Evolutionary conservation across 2,113 vertebrate genomes (phyloP), one percentile per base, ranked within the genome.

Genomic region (Rattus rattus): DNA sequence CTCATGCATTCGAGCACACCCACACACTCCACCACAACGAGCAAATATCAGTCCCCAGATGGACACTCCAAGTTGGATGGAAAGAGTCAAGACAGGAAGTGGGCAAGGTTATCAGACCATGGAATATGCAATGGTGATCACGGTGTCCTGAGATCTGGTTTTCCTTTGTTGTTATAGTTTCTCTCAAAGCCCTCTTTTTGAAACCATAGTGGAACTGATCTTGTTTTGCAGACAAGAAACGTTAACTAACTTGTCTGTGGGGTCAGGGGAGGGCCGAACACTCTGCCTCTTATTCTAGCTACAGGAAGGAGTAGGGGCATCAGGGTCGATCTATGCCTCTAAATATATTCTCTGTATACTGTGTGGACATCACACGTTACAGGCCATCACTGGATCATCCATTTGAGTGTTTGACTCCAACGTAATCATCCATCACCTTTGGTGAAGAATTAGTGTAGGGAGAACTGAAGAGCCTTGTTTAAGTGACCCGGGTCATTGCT

Each of bases 81-180:
- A 79, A 90, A 88, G 88, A 90, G 24, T 84, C 75, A 90, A 22
- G 73, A 86, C 19, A 87, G 87, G 84, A 75, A 89, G 16, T 30
- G 75, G 83, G n/a, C 75, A 30, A 56, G 20, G 79, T 39, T 30
- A 9, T 72, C 30, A 52, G 63, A 3, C 8, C 79, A 3, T 94
- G 73, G 47, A n/a, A 22, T 24, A 13, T 22, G 3, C 11, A 52
- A 28, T 24, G 2, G 0, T 13, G 28, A 59, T 13, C 28, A 16
- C 1, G 3, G 5, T 36, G 4, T 28, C 19, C n/a, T 77, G 33
- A 84, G 20, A 8, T 56, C 63, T 43, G 19, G 24, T 22, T 73
- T 70, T 9, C 39, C 28, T 28, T 61, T 16, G 24, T 54, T 65
- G 39, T 85, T 94, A 30, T 11, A 33, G 22, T 90, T 83, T 87